Evolutionary conservation across 2,113 vertebrate species (phyloP).

Genomic region (Seriola dumerili): DNA sequence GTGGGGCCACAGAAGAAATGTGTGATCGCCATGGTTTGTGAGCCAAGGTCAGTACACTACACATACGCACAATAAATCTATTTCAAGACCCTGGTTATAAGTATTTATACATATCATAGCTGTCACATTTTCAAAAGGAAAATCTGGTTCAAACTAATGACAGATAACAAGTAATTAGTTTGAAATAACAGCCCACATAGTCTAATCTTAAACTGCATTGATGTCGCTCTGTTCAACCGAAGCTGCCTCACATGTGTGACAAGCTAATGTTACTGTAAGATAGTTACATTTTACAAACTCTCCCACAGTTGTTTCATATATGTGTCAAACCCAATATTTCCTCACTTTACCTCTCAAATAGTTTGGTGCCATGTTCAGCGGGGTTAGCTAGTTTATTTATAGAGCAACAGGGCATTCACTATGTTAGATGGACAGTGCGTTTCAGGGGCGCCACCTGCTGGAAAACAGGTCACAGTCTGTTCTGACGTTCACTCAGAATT

Average conservation of each 20-base stretch:
- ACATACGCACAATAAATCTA: background rate
- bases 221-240: background rate
- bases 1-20: slow-evolving; percentile 94
- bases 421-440: background rate
- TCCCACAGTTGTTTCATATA: background rate
- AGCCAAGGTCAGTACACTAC: slow-evolving; percentile 87
- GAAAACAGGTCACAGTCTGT: background rate
- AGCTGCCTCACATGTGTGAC: background rate
- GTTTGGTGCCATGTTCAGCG: slow-evolving; percentile 1
- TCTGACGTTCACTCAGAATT: background rate
- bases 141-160: background rate
- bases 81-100: slow-evolving; percentile 1
- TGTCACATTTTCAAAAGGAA: background rate
- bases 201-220: background rate
- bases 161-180: slow-evolving; percentile 8
- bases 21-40: slow-evolving; percentile 87
- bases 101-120: slow-evolving; percentile 1
- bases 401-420: background rate
- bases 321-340: background rate
- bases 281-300: background rate
- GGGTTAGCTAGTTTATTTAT: background rate
- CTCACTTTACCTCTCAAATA: background rate
- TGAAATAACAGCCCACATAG: background rate
- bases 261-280: background rate
- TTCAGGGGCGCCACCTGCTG: slow-evolving; percentile 5